Evolutionary conservation across 2,113 vertebrate species (phyloP).

Genomic region (Siniperca chuatsi): DNA sequence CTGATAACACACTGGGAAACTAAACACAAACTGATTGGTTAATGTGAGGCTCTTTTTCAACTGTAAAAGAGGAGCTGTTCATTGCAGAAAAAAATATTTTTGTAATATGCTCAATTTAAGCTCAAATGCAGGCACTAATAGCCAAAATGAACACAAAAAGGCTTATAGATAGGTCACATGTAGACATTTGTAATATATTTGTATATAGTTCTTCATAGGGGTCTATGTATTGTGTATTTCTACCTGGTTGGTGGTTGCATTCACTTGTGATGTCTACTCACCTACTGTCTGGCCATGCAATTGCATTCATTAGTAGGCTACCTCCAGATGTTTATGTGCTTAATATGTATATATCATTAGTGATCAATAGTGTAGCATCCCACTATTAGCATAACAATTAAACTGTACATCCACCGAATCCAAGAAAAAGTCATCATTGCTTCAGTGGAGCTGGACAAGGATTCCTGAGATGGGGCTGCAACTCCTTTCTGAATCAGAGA

Average conservation of each 20-base stretch:
- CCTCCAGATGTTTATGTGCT: too few relatives aligned
- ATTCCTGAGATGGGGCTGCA: background rate
- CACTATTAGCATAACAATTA: background rate
- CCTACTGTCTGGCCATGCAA: background rate
- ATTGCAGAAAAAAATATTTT: background rate
- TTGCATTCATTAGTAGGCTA: background rate
- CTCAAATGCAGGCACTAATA: background rate
- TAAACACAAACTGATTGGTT: background rate
- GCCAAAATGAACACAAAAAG: background rate
- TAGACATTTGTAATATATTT: background rate
- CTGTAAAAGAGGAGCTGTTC: background rate
- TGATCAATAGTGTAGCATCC: background rate
- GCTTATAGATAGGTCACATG: background rate
- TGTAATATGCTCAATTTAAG: background rate
- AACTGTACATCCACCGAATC: background rate
- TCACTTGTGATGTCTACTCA: background rate
- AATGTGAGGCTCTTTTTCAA: background rate
- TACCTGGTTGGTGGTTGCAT: background rate
- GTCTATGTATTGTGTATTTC: background rate
- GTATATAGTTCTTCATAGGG: background rate
- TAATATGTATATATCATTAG: background rate
- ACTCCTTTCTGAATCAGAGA: background rate
- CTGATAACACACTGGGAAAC: background rate
- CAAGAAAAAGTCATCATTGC: too few relatives aligned
- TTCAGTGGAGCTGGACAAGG: background rate